Percentiles rank a stretch among this genome's conserved stretches.
Evolutionary conservation across 2,113 vertebrate genomes (phyloP).

Genomic region (Pituophis catenifer): DNA sequence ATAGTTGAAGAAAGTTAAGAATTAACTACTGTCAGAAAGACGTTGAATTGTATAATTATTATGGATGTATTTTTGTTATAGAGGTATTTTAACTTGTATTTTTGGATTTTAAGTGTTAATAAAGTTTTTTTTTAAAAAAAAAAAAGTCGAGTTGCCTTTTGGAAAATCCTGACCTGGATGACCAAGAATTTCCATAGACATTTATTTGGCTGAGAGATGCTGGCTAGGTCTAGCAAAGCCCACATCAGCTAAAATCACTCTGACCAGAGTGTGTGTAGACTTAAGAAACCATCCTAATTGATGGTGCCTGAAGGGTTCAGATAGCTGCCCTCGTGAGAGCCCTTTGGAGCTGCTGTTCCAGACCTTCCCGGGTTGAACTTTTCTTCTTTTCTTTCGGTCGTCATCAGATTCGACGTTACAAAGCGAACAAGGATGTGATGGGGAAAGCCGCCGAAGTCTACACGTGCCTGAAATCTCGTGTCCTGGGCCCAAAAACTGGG

Average conservation of each 20-base stretch:
- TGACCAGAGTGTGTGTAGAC: background rate
- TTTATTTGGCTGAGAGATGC: background rate
- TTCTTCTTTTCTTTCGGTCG: background rate
- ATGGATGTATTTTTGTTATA: too few species aligned
- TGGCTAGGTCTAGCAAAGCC: background rate
- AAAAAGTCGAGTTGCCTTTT: too few species aligned
- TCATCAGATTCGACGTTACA: constrained; percentile 92
- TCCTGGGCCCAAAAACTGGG: constrained; percentile 85
- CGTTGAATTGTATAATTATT: too few species aligned
- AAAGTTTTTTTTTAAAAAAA: too few species aligned
- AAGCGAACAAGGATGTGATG: constrained; percentile 93
- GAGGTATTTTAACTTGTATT: too few species aligned
- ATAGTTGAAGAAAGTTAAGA: too few species aligned
- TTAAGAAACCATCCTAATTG: background rate
- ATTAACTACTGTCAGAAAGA: too few species aligned
- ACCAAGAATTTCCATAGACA: too few species aligned
- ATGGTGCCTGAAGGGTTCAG: background rate
- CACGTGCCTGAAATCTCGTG: constrained; percentile 89
- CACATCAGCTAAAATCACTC: background rate
- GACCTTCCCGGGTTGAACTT: too few species aligned
- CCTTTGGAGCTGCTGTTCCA: background rate
- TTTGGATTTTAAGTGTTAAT: too few species aligned
- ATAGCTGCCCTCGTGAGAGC: background rate
- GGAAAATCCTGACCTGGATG: too few species aligned
- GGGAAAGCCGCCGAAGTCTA: constrained; percentile 92